Base-by-base conservation (phyloP, 1,140 invertebrate genomes). In the Drosophila albomicans region DNA sequence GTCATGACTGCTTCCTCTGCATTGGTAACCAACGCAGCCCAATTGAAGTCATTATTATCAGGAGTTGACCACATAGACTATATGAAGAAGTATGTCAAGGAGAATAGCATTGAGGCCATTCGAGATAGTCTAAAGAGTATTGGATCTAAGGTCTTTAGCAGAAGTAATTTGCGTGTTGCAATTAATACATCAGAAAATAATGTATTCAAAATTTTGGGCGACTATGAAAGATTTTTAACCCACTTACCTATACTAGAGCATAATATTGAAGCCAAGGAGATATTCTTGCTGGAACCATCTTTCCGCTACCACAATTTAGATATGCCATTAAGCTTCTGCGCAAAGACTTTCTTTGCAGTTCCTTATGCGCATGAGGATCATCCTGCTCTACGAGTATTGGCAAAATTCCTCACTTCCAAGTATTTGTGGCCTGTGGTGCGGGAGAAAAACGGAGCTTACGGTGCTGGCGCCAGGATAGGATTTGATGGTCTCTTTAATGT, bases 381-480 rank as follows among this genome's bases (percentile, higher is more conserved):
- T 91, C 94, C 97, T 0, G 94, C 95, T 61, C 88, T 98, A 16
- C 92, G 94, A 61, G 94, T 98, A 0, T 91, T 98, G 0, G 94
- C 96, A 0, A 95, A 96, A 82, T 93, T 98, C 41, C 80, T 98
- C 8, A 95, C 95, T 0, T 95, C 96, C 0, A 96, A 97, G 87
- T 98, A 97, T 93, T 93, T 99, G 2, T 95, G 97, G 91, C 95
- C 96, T 6, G 95, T 97, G 85, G 95, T 99, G 3, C 94, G 97
- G 70, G 98, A 98, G 92, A 97, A 98, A 89, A 97, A 97, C 76
- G 97, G 98, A 7, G 98, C 98, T 2, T 99, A 98, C 92, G 98
- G 97, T 1, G 95, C 96, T 35, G 97, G 97, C 1, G 96, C 96
- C 0, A 93, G 90, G 51, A 73, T 96, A n/a, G 93, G 94, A 1